Evolutionary conservation across 2,113 vertebrate species (phyloP), one percentile per base, ranked within the genome.

Genomic region (Irena cyanogastra): DNA sequence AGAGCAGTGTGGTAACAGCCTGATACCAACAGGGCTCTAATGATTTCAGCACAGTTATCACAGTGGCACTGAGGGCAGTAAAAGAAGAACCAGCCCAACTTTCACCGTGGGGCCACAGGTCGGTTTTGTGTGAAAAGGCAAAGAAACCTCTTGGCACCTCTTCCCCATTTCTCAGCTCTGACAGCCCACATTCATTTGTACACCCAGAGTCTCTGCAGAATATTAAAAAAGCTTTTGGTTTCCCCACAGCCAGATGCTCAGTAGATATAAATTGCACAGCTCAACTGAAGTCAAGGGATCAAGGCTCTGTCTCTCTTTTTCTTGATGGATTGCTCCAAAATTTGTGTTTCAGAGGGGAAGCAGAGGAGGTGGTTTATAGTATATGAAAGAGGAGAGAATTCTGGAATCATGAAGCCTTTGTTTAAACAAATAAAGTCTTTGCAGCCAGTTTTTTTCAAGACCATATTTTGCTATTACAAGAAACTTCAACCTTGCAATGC

Each of bases 231-330:
- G 78, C 72, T 94, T 90, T 94, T 74, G 56, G 76, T 92, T 95
- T 89, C 79, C 71, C 85, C 47, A 7, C 89, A 95, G 89, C 94
- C 96, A 97, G 91, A 96, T 94, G 95, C 94, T 96, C 89, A 84
- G 93, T 54, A 89, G 90, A 95, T 92, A 95, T 88, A 96, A 96
- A 96, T 94, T 94, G 95, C 72, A 89, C 69, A 81, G 94, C 92
- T 93, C 93, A 83, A 90, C 60, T 68, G 76, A 96, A 96, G 92
- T 96, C 92, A 95, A 92, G 71, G 83, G 92, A 96, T 96, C 95
- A 94, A 94, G 92, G 85, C 88, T 95, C 79, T 60, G 71, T 90
- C 95, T 97, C 93, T 86, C 79, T 83, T 89, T 93, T 70, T 83
- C 76, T 83, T 95, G 93, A 96, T 78, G 76, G 71, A 96, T 96